Base-by-base conservation (phyloP, 2,888 invertebrate species). In the Stegana nigrithorax region DNA sequence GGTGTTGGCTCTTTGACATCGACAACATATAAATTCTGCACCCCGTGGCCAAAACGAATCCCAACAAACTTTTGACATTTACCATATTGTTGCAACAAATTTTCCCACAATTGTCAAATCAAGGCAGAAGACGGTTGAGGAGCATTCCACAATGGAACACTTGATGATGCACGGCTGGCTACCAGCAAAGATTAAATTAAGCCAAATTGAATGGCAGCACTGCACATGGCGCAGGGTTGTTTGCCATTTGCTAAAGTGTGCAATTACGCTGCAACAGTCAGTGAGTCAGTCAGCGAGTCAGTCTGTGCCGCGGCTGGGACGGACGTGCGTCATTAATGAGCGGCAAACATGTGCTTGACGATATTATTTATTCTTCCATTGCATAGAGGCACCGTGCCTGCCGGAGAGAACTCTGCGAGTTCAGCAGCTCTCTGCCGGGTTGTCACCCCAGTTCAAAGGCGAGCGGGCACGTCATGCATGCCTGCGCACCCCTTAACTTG, bases 101-200 rank as follows among this genome's bases (percentile, higher is more conserved):
- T 67, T 77, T 78, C 78, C 78, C 78, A 78, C 78, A 78, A 78
- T 75, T 75, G 78, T 78, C 79, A 67, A 75, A 73, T 71, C 67
- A 72, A 71, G 62, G 47, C 55, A 50, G 50, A 17, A 42, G 39
- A 56, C n/a, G n/a, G n/a, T n/a, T n/a, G n/a, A n/a, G n/a, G n/a
- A n/a, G n/a, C n/a, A 59, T 29, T 29, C 51, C 32, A 19, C 47
- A 21, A 23, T 23, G 19, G 10, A 53, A 19, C 17, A 47, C 39
- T 39, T 25, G 32, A 29, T 25, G 27, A 45, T 2, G 14, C 25
- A 32, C n/a, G 26, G 50, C 14, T 44, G 23, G 69, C 78, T 69
- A 75, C 74, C 73, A 75, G 73, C 72, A 63, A 70, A 76, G 73
- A 77, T 77, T 78, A 71, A 78, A 78, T 73, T 78, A 77, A 73